Evolutionary conservation across 2,888 invertebrate genomes (phyloP), one percentile per base, ranked within the genome.

Genomic region (Drosophila prolongata): DNA sequence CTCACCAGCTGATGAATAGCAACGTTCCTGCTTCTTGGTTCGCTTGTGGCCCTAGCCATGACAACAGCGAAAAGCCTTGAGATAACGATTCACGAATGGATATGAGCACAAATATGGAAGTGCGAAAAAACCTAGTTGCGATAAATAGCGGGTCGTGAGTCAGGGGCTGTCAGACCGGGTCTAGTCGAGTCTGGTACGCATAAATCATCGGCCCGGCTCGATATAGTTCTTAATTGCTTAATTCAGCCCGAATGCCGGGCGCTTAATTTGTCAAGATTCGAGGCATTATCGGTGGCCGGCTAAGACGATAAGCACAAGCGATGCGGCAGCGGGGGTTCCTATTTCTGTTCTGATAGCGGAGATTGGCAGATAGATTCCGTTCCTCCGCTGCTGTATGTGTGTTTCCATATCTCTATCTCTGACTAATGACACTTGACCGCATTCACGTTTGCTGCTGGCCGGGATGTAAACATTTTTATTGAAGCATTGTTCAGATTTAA

Each of bases 401-500:
- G 47, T 19, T 49, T 40, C 38, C 44, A 43, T 59, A 49, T 55
- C 43, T 50, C 42, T 43, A 6, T 53, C 43, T 44, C 35, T 8
- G 49, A 43, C 61, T 59, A 69, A 54, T 60, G 42, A 49, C 69
- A 61, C 68, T 79, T 76, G 77, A 57, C 60, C 79, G 54, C 55
- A 55, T 58, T 72, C 10, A n/a, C 37, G 46, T 19, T 62, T 43
- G 49, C 16, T 24, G 38, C 27, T n/a, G 10, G 46, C 14, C n/a
- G 11, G 14, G 65, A 64, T 64, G 56, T 54, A 46, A 66, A 72
- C 54, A 57, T 61, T 65, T 75, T 83, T 71, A 68, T 64, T 78
- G 66, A 47, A 67, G 55, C 55, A 42, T 43, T 71, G 56, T 50
- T 70, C 43, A 72, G 67, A 85, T 79, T 82, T 77, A 82, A 82